Conservation (phyloP, 2,888 invertebrate genomes). For the Xanthorhoe spadicearia region DNA sequence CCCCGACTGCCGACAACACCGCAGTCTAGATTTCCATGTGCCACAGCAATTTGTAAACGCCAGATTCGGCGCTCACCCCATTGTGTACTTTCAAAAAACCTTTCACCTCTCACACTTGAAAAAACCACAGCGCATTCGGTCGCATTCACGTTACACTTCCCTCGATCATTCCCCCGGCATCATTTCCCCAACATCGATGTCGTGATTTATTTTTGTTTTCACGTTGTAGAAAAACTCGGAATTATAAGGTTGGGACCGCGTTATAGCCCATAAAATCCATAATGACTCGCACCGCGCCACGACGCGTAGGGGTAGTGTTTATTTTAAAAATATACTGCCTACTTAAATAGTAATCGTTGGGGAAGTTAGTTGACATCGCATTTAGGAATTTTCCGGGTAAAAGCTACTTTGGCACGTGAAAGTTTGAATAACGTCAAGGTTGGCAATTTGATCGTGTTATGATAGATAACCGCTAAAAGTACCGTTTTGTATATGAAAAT, state of each 20-base stretch:
- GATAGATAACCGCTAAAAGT: not conserved
- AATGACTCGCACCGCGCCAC: conserved; percentile 57
- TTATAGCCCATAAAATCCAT: conserved; percentile 67
- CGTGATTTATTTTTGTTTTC: conserved; percentile 70
- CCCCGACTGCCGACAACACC: conserved; percentile 9
- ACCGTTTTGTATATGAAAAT: not conserved
- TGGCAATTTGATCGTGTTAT: conserved; percentile 10
- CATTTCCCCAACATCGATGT: conserved; percentile 52
- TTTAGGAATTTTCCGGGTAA: conserved; percentile 31
- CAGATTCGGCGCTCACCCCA: conserved; percentile 17
- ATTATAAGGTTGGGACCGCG: conserved; percentile 66
- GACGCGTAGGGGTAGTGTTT: conserved; percentile 49
- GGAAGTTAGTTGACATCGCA: conserved; percentile 27
- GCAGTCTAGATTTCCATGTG: conserved; percentile 14
- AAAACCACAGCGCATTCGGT: conserved; percentile 26
- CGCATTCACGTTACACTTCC: conserved; percentile 33
- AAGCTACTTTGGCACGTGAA: conserved; percentile 32
- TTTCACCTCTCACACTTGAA: conserved; percentile 24
- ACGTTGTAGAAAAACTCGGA: conserved; percentile 61
- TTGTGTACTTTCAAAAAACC: conserved; percentile 15
- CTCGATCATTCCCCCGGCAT: conserved; percentile 42
- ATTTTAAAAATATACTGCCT: conserved; percentile 50
- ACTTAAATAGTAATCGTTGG: conserved; percentile 33
- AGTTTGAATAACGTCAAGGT: conserved; percentile 22
- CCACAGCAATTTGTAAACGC: conserved; percentile 22